Evolutionary conservation across 2,113 vertebrate species (phyloP), one percentile per base, ranked within the genome.

Genomic region (Hyaena hyaena): DNA sequence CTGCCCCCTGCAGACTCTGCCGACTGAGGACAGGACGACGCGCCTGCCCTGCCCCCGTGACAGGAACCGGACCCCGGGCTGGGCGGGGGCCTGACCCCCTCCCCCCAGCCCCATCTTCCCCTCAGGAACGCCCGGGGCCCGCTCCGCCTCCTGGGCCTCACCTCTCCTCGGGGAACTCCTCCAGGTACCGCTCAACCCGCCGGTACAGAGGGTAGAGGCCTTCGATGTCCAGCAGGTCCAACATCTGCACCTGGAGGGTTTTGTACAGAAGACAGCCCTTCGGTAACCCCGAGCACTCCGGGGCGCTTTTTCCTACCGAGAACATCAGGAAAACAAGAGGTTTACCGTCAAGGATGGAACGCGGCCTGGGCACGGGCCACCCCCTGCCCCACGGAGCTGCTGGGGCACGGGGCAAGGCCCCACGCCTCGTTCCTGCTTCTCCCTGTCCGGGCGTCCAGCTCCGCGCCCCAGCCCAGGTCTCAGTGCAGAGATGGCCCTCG

Each of bases 191-290:
- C 95, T 99, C 99, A 63, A 99, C 98, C 89, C 99, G 98, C 50
- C 98, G 99, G 98, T 99, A 99, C 97, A 99, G 98, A 53, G 99
- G 99, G 94, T 99, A 99, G 95, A 99, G 98, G 65, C 99, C 99
- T 97, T 99, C 99, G 11, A 99, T 99, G 98, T 99, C 99, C 98
- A 99, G 98, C 96, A 98, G 99, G 98, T 99, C 99, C 96, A 99
- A 98, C 99, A 99, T 99, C 99, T 99, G 99, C 95, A 99, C 99
- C 98, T 99, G 99, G 86, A 99, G 99, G 82, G 99, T 99, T 99
- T 99, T 99, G 97, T 99, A 99, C 95, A 99, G 98, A 87, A 99
- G 99, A 82, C 99, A 99, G 98, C 99, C 99, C 98, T 98, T 99
- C 73, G 99, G 99, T 96, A 99, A 98, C 97, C 99, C 99, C 68